Base-by-base conservation (phyloP, 2,888 invertebrate genomes). In the Dynastes maya region DNA sequence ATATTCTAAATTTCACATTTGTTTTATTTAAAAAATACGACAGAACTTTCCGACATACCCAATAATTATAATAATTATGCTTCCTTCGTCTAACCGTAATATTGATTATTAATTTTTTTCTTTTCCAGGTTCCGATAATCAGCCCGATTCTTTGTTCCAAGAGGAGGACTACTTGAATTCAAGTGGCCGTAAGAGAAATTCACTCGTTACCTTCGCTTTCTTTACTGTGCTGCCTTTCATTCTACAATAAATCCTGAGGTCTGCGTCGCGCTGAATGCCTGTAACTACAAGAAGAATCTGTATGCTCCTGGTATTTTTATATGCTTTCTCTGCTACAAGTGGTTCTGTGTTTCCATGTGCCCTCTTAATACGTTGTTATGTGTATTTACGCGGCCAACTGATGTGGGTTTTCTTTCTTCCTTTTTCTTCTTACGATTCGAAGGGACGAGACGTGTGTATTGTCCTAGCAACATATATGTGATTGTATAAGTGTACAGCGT, bases 301-400 rank as follows among this genome's bases (percentile, higher is more conserved):
- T 72, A 72, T 22, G 80, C 80, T 82, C 82, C 80, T 77, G 80
- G 82, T 84, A 84, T 84, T 85, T 85, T 84, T 85, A 85, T 84
- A 85, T 85, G 85, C 85, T 84, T 84, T 84, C 83, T 84, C 83
- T 82, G 83, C 84, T 83, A 83, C 82, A 83, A 83, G 83, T 83
- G 83, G 83, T 84, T 82, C 72, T 72, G 72, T 72, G 72, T 72
- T 72, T 72, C 40, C 51, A 22, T 72, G 72, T 72, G 58, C 72
- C 72, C 72, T 72, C 58, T 72, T 72, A 72, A 72, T 72, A 72
- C 72, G 72, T 72, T 45, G 45, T 58, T 76, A 51, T 76, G 75
- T 22, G 58, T 65, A 63, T 63, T 49, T 27, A 67, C 49, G 45
- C 29, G 49, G 51, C 32, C 16, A 51, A 75, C 63, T 61, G 53